A percentile compares a stretch with the other conserved stretches of the same genome.
These are phyloP conservation scores for Coenonympha arcania DNA, from an alignment of 2,888 invertebrate genomes.

Conservation along the genomic window DNA sequence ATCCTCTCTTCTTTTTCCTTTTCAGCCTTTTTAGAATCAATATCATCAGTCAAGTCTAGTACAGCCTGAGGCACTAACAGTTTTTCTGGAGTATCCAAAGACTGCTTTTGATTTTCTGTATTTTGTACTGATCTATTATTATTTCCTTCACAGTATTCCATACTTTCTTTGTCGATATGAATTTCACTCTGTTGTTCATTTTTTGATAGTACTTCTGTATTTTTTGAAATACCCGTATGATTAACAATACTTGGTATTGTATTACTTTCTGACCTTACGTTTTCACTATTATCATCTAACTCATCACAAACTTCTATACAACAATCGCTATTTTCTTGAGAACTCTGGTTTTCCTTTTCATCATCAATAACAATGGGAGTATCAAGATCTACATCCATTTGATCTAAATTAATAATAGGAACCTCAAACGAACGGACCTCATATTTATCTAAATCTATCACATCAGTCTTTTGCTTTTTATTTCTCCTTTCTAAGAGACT, in stretches of 20 bases:
- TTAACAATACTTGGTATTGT: no score
- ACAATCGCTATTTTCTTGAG: neutral
- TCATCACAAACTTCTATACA: neutral
- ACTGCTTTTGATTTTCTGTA: neutral
- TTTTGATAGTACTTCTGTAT: neutral
- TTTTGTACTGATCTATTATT: neutral
- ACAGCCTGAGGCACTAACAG: slow-evolving; percentile 29
- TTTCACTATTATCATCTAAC: neutral
- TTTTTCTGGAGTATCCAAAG: slow-evolving; percentile 8
- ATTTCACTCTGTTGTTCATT: neutral
- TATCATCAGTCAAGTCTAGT: neutral
- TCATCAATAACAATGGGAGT: slow-evolving; percentile 2
- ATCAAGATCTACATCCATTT: slow-evolving; percentile 18
- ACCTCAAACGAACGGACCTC: no score
- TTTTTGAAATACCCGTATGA: neutral
- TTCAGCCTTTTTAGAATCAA: neutral
- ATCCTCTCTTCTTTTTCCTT: slow-evolving; percentile 21
- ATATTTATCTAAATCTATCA: slow-evolving; percentile 32
- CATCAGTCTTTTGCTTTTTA: slow-evolving; percentile 30
- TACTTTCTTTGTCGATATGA: neutral
- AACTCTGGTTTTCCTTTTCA: slow-evolving; percentile 18
- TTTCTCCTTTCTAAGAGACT: slow-evolving; percentile 4
- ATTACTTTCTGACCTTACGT: no score
- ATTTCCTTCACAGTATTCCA: neutral
- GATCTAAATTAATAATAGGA: slow-evolving; percentile 20